Conservation (phyloP, 2,113 vertebrate species). For the Falcunculus frontatus region DNA sequence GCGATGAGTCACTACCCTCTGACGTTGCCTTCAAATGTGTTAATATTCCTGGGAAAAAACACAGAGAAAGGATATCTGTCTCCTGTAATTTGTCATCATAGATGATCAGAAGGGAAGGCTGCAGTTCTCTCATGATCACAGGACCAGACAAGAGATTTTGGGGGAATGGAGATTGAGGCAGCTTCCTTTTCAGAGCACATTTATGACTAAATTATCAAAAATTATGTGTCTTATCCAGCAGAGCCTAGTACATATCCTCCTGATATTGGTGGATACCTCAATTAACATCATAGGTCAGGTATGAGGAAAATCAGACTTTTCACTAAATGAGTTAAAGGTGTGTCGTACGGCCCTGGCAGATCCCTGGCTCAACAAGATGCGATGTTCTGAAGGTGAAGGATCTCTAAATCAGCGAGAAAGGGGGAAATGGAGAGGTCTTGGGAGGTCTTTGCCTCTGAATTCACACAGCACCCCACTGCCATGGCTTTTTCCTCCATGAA, state of each 20-base stretch:
- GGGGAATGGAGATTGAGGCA: neutral
- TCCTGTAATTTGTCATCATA: neutral
- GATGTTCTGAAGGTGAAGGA: neutral
- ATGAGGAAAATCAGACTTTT: neutral
- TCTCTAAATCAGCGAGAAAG: neutral
- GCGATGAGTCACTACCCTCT: neutral
- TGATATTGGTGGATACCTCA: neutral
- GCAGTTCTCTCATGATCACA: neutral
- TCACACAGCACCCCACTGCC: accelerated
- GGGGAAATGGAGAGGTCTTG: neutral
- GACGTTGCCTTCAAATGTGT: neutral
- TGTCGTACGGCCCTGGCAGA: neutral
- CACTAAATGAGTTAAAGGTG: neutral
- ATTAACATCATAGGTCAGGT: neutral
- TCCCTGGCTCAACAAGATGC: neutral
- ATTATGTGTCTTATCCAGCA: neutral
- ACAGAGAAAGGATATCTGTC: neutral
- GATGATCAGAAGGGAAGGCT: neutral
- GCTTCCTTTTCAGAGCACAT: neutral
- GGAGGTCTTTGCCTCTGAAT: neutral
- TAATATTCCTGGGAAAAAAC: neutral
- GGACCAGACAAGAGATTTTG: neutral
- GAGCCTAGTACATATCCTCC: accelerated
- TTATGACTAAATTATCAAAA: neutral
- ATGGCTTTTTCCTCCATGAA: neutral